Percentiles rank a stretch among this genome's conserved stretches.
These are phyloP conservation scores for Arvicanthis niloticus DNA, from an alignment of 2,113 vertebrate genomes.

Conservation along the genomic window DNA sequence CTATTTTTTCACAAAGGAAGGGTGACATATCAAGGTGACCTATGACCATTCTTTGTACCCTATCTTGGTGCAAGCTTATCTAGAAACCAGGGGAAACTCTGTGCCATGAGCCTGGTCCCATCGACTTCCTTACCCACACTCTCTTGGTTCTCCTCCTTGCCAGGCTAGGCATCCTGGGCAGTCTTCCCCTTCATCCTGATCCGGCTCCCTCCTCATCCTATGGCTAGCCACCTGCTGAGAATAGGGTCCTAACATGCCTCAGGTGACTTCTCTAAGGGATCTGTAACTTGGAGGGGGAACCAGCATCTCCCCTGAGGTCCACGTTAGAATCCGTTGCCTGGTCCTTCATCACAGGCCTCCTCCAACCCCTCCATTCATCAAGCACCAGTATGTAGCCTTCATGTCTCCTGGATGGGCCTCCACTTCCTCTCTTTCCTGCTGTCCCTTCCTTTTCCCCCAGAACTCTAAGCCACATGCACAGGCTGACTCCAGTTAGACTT, in stretches of 20 bases:
- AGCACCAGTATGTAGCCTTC: not conserved
- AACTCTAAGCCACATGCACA: not conserved
- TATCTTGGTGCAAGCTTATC: not conserved
- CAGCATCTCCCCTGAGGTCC: not conserved
- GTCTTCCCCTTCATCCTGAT: not conserved
- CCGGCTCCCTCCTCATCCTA: not conserved
- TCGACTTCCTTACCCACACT: rapidly evolving
- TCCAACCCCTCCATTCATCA: not conserved
- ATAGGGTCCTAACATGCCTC: not conserved
- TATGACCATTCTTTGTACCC: not conserved
- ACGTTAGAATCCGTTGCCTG: not conserved
- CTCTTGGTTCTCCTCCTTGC: not conserved
- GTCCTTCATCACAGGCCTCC: not conserved
- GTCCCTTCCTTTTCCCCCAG: not conserved
- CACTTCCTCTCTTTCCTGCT: not conserved
- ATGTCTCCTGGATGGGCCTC: not conserved
- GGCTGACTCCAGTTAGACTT: not conserved
- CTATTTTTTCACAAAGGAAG: not conserved
- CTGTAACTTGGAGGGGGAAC: too few relatives aligned
- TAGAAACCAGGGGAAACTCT: not conserved
- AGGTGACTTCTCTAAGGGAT: not conserved
- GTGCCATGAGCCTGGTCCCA: not conserved
- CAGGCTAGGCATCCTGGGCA: rapidly evolving
- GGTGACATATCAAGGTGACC: too few relatives aligned
- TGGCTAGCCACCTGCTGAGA: not conserved